A percentile compares a stretch with the other conserved stretches of the same genome.
Evolutionary conservation across 2,113 vertebrate genomes (phyloP).

Genomic region (Onychostruthus taczanowskii): DNA sequence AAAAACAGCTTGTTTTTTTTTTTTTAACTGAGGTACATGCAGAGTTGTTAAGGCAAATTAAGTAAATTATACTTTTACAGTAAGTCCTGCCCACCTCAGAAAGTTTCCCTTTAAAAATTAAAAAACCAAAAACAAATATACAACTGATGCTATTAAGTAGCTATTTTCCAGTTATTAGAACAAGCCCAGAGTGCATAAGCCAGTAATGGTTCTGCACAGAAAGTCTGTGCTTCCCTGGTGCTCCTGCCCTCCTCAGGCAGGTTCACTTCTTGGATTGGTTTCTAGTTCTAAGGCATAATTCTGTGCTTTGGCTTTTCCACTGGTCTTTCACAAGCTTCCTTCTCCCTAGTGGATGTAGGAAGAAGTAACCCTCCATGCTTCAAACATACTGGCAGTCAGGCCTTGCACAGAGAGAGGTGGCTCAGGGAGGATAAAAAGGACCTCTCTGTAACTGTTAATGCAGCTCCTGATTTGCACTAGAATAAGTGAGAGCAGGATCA

Average conservation of each 20-base stretch:
- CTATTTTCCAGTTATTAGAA: constrained; percentile 39
- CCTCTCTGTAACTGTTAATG: background rate
- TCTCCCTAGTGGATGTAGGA: background rate
- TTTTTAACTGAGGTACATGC: constrained; percentile 29
- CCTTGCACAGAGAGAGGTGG: background rate
- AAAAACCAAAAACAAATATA: constrained; percentile 33
- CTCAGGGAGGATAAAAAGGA: background rate
- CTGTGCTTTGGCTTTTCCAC: constrained; percentile 32
- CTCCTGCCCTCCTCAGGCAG: background rate
- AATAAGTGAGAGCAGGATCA: background rate
- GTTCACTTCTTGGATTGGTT: background rate
- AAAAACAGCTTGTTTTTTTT: constrained; percentile 45
- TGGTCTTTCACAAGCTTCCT: background rate
- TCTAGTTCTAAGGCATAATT: background rate
- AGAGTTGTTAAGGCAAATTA: constrained; percentile 58
- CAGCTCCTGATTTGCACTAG: background rate
- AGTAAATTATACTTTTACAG: constrained; percentile 7
- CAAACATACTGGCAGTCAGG: background rate
- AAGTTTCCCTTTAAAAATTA: constrained; percentile 33
- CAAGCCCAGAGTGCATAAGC: background rate
- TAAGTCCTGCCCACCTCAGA: constrained; percentile 33
- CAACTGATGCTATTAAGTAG: constrained; percentile 16
- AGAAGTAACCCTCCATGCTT: background rate
- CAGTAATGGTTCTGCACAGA: background rate
- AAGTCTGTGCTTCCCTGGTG: background rate